Evolutionary conservation across 2,113 vertebrate species (phyloP).

Genomic region (Leucopsar rothschildi): DNA sequence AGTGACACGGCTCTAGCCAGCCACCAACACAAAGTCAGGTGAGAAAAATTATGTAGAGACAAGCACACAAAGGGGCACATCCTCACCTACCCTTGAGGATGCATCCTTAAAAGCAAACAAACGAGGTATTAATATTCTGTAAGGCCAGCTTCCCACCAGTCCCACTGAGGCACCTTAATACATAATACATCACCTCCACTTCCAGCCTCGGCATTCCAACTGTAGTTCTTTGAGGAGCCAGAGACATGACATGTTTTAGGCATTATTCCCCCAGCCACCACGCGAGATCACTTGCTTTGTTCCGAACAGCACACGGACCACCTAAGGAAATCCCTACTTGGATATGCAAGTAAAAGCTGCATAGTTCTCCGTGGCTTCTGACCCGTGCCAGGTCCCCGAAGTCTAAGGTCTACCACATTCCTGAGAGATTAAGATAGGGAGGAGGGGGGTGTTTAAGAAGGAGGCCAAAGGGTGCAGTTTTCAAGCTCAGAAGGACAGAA

Average conservation of each 20-base stretch:
- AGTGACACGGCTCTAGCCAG: rapidly evolving
- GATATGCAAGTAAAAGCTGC: background rate
- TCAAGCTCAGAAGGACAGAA: background rate
- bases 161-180: background rate
- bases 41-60: background rate
- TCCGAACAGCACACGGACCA: background rate
- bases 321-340: background rate
- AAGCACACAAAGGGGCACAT: background rate
- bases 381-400: background rate
- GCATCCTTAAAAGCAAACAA: background rate
- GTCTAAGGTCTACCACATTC: background rate
- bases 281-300: background rate
- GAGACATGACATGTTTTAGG: background rate
- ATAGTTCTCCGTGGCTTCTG: background rate
- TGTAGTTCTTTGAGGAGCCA: background rate
- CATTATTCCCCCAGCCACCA: background rate
- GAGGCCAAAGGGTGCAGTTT: background rate
- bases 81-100: background rate
- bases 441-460: background rate
- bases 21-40: background rate
- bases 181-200: conserved; percentile 4
- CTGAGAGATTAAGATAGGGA: background rate
- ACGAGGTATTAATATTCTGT: background rate
- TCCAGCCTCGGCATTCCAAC: background rate
- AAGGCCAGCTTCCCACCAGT: background rate